A percentile compares a stretch with the other conserved stretches of the same genome.
phyloP scores from a whole-genome alignment of 2,888 invertebrate genomes.

The Drosophila nr. medialis region DNA sequence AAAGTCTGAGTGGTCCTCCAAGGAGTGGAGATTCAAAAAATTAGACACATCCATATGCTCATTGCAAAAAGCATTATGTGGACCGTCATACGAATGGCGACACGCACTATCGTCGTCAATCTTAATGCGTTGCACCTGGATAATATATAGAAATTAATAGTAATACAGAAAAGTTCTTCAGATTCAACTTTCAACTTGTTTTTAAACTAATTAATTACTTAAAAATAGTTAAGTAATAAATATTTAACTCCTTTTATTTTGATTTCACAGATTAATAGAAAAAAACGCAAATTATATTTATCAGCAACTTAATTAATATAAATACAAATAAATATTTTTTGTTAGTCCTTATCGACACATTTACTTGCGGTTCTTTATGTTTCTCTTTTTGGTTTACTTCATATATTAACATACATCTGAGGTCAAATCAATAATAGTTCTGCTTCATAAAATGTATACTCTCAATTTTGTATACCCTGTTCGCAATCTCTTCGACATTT shows the following conservation, averaged over 20 bases:
- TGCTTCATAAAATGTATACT: no score
- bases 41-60: slow-evolving; percentile 99
- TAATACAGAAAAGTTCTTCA: not conserved
- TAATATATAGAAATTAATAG: not conserved
- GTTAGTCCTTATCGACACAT: no score
- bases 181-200: not conserved
- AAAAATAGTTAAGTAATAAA: not conserved
- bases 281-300: not conserved
- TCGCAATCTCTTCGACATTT: no score
- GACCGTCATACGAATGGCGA: slow-evolving; percentile 87
- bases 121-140: slow-evolving; percentile 86
- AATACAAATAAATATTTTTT: not conserved
- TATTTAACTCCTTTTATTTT: not conserved
- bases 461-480: no score
- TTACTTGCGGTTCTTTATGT: no score
- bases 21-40: slow-evolving; percentile 98
- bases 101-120: slow-evolving; percentile 96
- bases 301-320: not conserved
- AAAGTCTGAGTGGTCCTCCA: slow-evolving; percentile 98
- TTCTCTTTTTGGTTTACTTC: no score
- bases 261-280: not conserved
- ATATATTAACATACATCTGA: no score
- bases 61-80: slow-evolving; percentile 95
- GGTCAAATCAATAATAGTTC: no score
- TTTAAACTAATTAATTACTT: not conserved